Evolutionary conservation across 2,888 invertebrate species (phyloP).

Genomic region (Lycaena phlaeas): DNA sequence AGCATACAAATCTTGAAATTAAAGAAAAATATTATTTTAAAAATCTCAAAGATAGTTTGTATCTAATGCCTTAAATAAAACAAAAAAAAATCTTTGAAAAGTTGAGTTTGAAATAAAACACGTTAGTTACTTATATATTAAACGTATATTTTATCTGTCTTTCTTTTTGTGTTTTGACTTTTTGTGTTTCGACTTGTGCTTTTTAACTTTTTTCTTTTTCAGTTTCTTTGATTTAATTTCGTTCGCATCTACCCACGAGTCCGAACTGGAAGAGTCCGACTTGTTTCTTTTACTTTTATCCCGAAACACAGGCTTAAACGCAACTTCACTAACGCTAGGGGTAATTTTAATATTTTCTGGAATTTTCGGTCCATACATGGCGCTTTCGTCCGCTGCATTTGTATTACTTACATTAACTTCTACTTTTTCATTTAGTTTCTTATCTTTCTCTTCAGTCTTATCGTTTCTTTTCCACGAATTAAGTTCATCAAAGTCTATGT

Average conservation of each 20-base stretch:
- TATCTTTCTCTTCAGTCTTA: constrained; percentile 11
- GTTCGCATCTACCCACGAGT: constrained; percentile 68
- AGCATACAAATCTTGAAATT: too few relatives aligned
- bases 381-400: constrained; percentile 20
- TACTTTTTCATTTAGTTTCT: constrained; percentile 19
- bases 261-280: constrained; percentile 42
- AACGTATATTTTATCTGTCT: constrained; percentile 40
- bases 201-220: constrained; percentile 61
- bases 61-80: too few relatives aligned
- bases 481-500: constrained; percentile 74
- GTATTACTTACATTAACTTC: constrained; percentile 12
- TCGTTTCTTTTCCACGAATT: constrained; percentile 54
- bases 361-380: constrained; percentile 74
- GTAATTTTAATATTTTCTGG: constrained; percentile 51
- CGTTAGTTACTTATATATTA: too few relatives aligned
- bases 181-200: constrained; percentile 54
- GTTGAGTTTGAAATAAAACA: too few relatives aligned
- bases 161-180: constrained; percentile 58
- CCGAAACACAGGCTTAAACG: constrained; percentile 30
- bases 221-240: constrained; percentile 46
- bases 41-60: too few relatives aligned
- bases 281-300: too few relatives aligned
- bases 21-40: too few relatives aligned
- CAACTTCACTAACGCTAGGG: constrained; percentile 11
- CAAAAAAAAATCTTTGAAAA: too few relatives aligned